These are phyloP conservation scores for Carassius auratus DNA, from an alignment of 2,113 vertebrate genomes.

Conservation along the genomic window DNA sequence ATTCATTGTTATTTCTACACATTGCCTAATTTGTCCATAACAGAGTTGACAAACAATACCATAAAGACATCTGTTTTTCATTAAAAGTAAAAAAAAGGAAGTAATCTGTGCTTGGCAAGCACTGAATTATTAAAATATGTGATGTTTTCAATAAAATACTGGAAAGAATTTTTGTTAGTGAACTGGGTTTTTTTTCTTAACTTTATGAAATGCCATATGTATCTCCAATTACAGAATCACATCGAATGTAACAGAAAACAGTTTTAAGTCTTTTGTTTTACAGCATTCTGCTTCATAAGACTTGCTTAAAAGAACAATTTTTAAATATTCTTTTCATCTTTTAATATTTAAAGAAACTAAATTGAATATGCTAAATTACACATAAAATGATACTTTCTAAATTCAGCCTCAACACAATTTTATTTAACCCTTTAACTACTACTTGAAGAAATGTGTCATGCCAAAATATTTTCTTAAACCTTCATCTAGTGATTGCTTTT, in stretches of 20 bases:
- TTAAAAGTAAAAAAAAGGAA: too few species aligned
- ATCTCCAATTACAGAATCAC: too few species aligned
- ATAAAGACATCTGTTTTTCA: too few species aligned
- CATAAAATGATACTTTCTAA: neutral
- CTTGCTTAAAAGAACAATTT: neutral
- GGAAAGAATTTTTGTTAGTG: too few species aligned
- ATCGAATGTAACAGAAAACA: too few species aligned
- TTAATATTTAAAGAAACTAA: neutral
- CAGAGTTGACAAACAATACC: too few species aligned
- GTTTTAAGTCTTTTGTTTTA: neutral
- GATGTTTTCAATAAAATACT: neutral
- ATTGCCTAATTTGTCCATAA: too few species aligned
- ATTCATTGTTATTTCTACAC: too few species aligned
- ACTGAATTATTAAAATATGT: neutral
- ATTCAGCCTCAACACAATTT: neutral
- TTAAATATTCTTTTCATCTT: neutral
- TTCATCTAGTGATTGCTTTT: neutral
- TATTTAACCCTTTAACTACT: neutral
- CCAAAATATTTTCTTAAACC: slow-evolving; percentile 6
- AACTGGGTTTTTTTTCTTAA: too few species aligned
- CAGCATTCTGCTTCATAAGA: neutral
- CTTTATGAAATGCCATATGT: too few species aligned
- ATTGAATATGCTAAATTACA: neutral
- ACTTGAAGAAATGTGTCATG: neutral
- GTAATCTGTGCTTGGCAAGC: too few species aligned